A percentile compares a stretch with the other conserved stretches of the same genome.
These are phyloP conservation scores for Drosophila planitibia DNA, from an alignment of 2,888 invertebrate genomes.

Conservation along the genomic window DNA sequence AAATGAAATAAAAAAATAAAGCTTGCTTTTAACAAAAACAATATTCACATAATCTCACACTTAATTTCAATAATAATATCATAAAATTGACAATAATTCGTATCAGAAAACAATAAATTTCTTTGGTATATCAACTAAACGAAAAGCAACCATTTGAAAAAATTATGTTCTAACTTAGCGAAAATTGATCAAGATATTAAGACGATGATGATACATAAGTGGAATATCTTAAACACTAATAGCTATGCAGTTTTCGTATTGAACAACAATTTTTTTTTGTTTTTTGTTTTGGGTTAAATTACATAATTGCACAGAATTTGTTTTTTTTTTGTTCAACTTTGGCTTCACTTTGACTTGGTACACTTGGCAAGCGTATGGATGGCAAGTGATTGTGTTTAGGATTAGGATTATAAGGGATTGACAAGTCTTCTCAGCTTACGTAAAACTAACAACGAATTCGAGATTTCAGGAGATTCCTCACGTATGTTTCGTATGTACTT, in stretches of 20 bases:
- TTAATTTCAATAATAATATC: conserved; percentile 53
- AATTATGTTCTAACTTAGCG: conserved; percentile 41
- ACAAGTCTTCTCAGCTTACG: conserved; percentile 45
- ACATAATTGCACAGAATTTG: conserved; percentile 71
- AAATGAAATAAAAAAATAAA: conserved; percentile 67
- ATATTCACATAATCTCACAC: conserved; percentile 43
- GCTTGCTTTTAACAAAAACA: conserved; percentile 66
- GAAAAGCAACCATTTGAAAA: conserved; percentile 56
- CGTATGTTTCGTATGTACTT: conserved; percentile 30
- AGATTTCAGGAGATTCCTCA: conserved; percentile 59
- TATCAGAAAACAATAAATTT: conserved; percentile 49
- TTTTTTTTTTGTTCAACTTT: conserved; percentile 65
- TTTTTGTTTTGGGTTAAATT: conserved; percentile 54
- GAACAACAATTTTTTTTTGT: conserved; percentile 66
- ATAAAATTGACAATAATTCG: conserved; percentile 42
- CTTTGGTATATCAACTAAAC: conserved; percentile 68
- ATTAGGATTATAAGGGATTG: conserved; percentile 19
- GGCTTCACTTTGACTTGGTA: conserved; percentile 69
- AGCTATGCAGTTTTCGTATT: conserved; percentile 55
- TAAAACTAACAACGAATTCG: conserved; percentile 57
- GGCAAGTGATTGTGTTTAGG: conserved; percentile 53
- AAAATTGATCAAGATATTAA: conserved; percentile 55
- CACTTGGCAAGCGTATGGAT: conserved; percentile 68
- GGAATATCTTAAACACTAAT: conserved; percentile 57
- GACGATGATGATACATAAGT: conserved; percentile 26